Evolutionary conservation across 1,140 invertebrate species (phyloP).

Genomic region (Ylistrum balloti): DNA sequence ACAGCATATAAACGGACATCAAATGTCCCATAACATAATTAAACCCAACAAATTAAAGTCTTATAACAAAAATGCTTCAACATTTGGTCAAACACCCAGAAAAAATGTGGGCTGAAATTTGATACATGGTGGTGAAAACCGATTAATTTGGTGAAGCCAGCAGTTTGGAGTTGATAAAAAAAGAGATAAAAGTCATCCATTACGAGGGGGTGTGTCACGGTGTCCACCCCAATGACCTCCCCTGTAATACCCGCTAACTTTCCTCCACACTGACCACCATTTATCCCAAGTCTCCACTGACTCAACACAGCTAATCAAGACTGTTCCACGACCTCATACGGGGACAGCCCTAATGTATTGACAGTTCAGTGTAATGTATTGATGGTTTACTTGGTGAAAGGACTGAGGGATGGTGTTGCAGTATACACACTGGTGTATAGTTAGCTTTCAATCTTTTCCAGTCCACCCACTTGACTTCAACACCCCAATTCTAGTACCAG

Average conservation of each 20-base stretch:
- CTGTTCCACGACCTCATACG: background rate
- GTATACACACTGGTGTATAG: background rate
- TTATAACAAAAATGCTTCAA: background rate
- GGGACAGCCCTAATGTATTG: too few relatives aligned
- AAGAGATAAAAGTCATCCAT: slow-evolving; percentile 39
- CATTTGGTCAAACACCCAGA: slow-evolving; percentile 36
- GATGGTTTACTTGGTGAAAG: background rate
- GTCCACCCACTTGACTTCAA: too few relatives aligned
- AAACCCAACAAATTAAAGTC: background rate
- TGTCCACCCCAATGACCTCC: slow-evolving; percentile 8
- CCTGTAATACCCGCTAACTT: slow-evolving; percentile 25
- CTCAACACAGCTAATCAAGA: background rate
- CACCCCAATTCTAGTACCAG: too few relatives aligned
- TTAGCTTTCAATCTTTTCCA: background rate
- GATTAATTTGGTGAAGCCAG: slow-evolving; percentile 17
- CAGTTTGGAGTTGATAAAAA: slow-evolving; percentile 39
- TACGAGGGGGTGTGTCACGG: background rate
- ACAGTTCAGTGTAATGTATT: background rate
- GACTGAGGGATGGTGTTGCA: background rate
- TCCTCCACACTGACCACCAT: slow-evolving; percentile 24
- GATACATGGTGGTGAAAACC: slow-evolving; percentile 31
- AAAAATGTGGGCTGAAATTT: slow-evolving; percentile 18
- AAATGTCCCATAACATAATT: background rate
- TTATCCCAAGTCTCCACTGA: background rate
- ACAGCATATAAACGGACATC: background rate